Base-by-base conservation (phyloP, 1,140 invertebrate species). In the Marisa cornuarietis region DNA sequence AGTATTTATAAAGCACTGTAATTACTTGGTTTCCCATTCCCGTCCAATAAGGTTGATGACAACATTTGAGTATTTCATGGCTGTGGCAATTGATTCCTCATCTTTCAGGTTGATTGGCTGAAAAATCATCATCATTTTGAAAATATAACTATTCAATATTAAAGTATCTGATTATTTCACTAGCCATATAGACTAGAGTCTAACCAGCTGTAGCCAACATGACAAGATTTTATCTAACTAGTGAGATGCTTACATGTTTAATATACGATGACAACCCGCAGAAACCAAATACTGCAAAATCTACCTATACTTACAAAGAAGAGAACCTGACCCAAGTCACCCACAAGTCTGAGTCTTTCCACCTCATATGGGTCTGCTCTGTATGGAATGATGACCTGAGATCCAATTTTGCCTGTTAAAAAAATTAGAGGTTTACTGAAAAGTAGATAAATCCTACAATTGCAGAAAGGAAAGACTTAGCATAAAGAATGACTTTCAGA, bases 321-420 rank as follows among this genome's bases (percentile, higher is more conserved):
- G 3, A 98, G 91, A 26, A 99, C 94, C 93, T 99, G 99, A 49
- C 99, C 99, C 75, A 99, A 93, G 92, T 99, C 99, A 63, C 98
- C 98, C 85, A 92, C 92, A 4, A 99, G 88, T 92, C 97, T 98
- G 4, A 98, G 91, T 52, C 93, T 93, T 76, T 93, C 90, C 13
- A 94, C 92, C 86, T 95, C 93, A 90, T 96, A 97, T 52, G 94
- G 92, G 90, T 99, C 97, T 69, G 95, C 93, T 89, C 98, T 93
- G 88, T 99, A 97, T 7, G 98, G 98, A 80, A 99, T 88, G 83
- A 99, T 96, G 82, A 99, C 89, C 94, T 98, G 92, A 68, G 90
- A 89, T n/a, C 93, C 93, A 81, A 90, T 88, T 83, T 92, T 93
- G 20, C 92, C 93, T 92, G 82, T 16, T 88, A 86, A 75, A 83